Evolutionary conservation across 2,888 invertebrate genomes (phyloP).

Genomic region (Synanthedon tipuliformis): DNA sequence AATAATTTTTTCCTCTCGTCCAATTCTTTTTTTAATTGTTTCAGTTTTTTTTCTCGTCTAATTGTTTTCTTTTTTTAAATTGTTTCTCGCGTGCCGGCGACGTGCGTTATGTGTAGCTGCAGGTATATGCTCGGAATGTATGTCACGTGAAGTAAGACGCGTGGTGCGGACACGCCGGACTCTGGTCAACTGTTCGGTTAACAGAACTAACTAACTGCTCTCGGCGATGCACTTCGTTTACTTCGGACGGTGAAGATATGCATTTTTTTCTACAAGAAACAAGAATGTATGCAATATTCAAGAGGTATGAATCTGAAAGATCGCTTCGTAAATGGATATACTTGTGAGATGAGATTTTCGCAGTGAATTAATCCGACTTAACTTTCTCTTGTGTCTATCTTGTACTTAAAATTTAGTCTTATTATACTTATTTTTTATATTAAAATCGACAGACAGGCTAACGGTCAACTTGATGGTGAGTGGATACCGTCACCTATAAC

Average conservation of each 20-base stretch:
- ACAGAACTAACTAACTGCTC: slow-evolving; percentile 4
- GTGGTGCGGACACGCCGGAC: slow-evolving; percentile 51
- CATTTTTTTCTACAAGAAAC: not conserved
- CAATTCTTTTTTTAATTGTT: slow-evolving; percentile 20
- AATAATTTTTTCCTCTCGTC: slow-evolving; percentile 21
- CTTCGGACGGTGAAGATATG: not conserved
- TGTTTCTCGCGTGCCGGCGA: slow-evolving; percentile 29
- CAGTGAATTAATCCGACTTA: too few relatives aligned
- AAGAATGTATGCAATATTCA: not conserved
- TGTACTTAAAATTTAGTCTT: too few relatives aligned
- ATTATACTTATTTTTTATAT: too few relatives aligned
- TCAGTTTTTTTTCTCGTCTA: slow-evolving; percentile 22
- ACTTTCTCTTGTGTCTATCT: too few relatives aligned
- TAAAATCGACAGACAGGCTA: too few relatives aligned
- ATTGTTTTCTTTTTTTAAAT: slow-evolving; percentile 19
- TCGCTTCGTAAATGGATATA: not conserved
- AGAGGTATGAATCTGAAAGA: not conserved
- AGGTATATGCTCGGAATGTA: slow-evolving; percentile 9
- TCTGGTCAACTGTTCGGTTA: slow-evolving; percentile 50
- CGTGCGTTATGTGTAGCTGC: slow-evolving; percentile 2
- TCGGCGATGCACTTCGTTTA: slow-evolving; percentile 7
- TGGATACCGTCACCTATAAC: too few relatives aligned
- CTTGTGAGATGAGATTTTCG: too few relatives aligned
- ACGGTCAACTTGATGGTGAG: too few relatives aligned
- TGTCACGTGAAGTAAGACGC: slow-evolving; percentile 18